Evolutionary conservation across 2,797 vertebrate species (phyloP).

Genomic region (Liasis olivaceus): DNA sequence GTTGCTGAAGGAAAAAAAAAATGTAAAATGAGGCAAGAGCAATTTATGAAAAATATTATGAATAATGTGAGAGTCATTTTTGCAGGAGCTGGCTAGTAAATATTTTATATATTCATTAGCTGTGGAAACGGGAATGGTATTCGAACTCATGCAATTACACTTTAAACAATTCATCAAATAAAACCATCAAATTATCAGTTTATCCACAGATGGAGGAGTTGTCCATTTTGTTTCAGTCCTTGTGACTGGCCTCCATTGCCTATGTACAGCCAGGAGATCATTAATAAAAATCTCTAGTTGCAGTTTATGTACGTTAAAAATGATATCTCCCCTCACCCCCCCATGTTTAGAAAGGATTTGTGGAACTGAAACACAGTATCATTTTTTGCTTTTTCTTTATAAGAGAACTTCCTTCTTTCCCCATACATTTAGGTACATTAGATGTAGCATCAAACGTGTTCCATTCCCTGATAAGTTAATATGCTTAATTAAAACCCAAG

Average conservation of each 20-base stretch:
- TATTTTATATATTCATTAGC: slow-evolving; percentile 37
- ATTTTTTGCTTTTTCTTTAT: slow-evolving; percentile 63
- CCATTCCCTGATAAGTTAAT: background rate
- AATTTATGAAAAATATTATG: background rate
- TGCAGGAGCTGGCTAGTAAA: slow-evolving; percentile 11
- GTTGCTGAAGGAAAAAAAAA: slow-evolving; percentile 23
- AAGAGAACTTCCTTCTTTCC: slow-evolving; percentile 51
- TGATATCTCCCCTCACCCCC: background rate
- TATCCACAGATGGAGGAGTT: slow-evolving; percentile 27
- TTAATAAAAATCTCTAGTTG: slow-evolving; percentile 24
- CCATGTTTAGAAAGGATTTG: slow-evolving; percentile 31
- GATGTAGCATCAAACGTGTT: background rate
- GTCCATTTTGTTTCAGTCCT: slow-evolving; percentile 10
- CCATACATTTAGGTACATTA: background rate
- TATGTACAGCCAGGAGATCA: slow-evolving; percentile 4
- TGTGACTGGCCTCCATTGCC: slow-evolving; percentile 8
- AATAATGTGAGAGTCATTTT: background rate
- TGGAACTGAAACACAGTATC: slow-evolving; percentile 66
- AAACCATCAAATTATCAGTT: background rate
- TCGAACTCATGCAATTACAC: background rate
- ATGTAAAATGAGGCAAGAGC: background rate
- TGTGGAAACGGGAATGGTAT: slow-evolving; percentile 27
- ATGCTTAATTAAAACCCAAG: background rate
- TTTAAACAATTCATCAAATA: slow-evolving; percentile 28
- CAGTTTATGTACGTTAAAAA: slow-evolving; percentile 17